A percentile compares a stretch with the other conserved stretches of the same genome.
These are phyloP conservation scores for Centrocercus urophasianus DNA, from an alignment of 2,113 vertebrate genomes.

Conservation along the genomic window DNA sequence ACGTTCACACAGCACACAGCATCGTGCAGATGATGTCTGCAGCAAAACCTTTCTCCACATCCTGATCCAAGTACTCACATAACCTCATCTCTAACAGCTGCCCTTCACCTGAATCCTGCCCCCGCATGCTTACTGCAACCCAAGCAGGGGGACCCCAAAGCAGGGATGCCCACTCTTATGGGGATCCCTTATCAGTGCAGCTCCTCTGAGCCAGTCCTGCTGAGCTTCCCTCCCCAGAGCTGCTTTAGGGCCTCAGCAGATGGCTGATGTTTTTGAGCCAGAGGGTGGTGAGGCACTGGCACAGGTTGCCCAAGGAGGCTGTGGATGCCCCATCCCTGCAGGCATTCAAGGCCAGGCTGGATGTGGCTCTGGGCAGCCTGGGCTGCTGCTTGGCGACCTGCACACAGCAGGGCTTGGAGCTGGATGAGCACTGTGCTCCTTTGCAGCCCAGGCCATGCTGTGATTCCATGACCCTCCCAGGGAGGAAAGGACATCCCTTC, in stretches of 20 bases:
- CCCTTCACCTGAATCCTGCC: neutral
- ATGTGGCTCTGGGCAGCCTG: too few relatives aligned
- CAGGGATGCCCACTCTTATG: neutral
- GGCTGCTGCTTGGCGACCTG: too few relatives aligned
- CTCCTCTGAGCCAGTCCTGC: neutral
- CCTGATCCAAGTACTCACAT: neutral
- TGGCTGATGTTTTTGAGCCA: neutral
- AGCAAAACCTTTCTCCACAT: neutral
- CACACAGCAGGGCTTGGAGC: too few relatives aligned
- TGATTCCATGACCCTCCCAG: neutral
- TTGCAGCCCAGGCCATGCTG: too few relatives aligned
- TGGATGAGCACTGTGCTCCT: too few relatives aligned
- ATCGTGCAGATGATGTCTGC: neutral
- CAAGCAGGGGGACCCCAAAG: neutral
- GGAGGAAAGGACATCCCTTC: neutral
- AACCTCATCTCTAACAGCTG: neutral
- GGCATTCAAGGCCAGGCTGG: too few relatives aligned
- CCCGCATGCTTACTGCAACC: neutral
- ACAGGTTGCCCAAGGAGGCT: too few relatives aligned
- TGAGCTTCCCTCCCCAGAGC: fast-evolving
- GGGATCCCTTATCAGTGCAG: neutral
- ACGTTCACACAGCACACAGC: too few relatives aligned
- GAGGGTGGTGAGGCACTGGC: too few relatives aligned
- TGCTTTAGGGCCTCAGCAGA: neutral
- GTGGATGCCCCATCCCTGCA: too few relatives aligned